Conservation (phyloP, 2,797 vertebrate genomes). For the Lutjanus campechanus region DNA sequence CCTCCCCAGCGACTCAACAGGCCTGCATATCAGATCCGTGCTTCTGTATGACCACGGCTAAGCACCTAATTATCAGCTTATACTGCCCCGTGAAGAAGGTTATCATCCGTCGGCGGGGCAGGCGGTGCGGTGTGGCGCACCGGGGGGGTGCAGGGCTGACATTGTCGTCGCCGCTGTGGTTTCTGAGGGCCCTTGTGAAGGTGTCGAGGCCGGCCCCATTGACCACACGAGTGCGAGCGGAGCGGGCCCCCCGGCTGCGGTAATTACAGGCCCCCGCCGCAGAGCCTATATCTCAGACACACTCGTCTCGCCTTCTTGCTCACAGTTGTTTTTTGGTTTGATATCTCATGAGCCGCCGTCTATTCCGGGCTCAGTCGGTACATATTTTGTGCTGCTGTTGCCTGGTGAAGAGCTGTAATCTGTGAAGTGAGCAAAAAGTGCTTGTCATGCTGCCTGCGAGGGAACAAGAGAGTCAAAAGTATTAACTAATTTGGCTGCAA, state of each 20-base stretch:
- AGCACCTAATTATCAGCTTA: constrained; percentile 68
- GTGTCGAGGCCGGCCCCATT: constrained; percentile 31
- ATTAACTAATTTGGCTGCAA: background rate
- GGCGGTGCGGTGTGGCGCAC: background rate
- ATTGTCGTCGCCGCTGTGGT: constrained; percentile 40
- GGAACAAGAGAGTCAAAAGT: background rate
- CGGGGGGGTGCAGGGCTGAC: constrained; percentile 25
- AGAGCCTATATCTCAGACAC: constrained; percentile 10
- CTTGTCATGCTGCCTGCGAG: background rate
- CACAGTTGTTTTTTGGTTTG: constrained; percentile 23
- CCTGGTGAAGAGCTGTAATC: constrained; percentile 22
- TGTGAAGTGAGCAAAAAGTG: background rate
- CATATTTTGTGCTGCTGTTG: constrained; percentile 27
- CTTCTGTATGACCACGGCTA: constrained; percentile 42
- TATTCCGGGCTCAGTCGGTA: background rate
- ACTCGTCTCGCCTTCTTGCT: constrained; percentile 8
- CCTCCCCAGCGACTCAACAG: constrained; percentile 51
- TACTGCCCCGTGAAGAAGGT: constrained; percentile 51
- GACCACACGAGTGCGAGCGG: constrained; percentile 26
- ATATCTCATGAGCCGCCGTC: constrained; percentile 9
- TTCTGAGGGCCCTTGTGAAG: constrained; percentile 45
- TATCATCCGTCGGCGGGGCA: constrained; percentile 26
- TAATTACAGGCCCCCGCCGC: constrained; percentile 51
- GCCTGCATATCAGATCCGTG: constrained; percentile 52
- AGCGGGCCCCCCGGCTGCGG: constrained; percentile 39